Conservation (phyloP, 35 echinoderm and acorn worm species). For the Lytechinus pictus region DNA sequence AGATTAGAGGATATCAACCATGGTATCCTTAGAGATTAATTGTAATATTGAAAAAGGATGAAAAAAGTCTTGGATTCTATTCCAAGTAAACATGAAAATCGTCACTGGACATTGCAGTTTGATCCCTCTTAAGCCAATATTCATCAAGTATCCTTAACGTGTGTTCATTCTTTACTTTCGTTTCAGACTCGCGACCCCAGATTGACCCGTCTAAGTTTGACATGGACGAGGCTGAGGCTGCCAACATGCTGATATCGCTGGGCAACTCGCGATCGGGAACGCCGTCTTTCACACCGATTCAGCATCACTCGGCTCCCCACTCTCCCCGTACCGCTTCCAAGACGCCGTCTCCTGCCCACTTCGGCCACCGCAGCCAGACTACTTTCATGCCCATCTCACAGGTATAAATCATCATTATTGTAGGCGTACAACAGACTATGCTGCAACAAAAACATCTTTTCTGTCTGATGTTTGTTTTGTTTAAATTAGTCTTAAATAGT, state of each 20-base stretch:
- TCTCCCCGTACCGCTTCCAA: slow-evolving; percentile 80
- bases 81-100: not conserved
- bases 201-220: slow-evolving; percentile 97
- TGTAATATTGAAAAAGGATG: not conserved
- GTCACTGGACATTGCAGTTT: not conserved
- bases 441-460: too few species aligned
- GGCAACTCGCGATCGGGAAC: slow-evolving; percentile 81
- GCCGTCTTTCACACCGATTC: slow-evolving; percentile 77
- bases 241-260: slow-evolving; percentile 85
- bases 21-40: not conserved
- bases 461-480: too few species aligned
- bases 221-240: slow-evolving; percentile 93
- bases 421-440: too few species aligned
- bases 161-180: not conserved
- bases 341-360: slow-evolving; percentile 80
- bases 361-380: slow-evolving; percentile 27
- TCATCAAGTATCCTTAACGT: not conserved
- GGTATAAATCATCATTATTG: not conserved
- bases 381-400: slow-evolving; percentile 89
- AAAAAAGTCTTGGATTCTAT: not conserved
- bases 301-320: slow-evolving; percentile 63
- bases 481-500: too few species aligned
- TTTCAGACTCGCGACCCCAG: slow-evolving; percentile 88
- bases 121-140: not conserved
- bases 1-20: not conserved